These are phyloP conservation scores for Prunella himalayana DNA, from an alignment of 2,113 vertebrate species.

Conservation along the genomic window DNA sequence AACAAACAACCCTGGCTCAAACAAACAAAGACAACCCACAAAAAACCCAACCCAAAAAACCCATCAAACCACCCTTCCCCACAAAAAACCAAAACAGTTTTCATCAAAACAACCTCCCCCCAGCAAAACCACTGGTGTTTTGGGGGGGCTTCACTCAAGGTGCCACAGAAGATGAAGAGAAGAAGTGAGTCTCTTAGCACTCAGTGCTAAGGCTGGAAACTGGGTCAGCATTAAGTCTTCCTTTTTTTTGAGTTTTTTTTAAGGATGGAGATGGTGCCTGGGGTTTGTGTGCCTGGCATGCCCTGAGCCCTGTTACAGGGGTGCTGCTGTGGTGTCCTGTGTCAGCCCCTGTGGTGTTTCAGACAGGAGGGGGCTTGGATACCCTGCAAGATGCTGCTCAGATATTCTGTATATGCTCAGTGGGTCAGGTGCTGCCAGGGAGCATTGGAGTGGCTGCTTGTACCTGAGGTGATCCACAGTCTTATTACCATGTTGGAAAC, in stretches of 20 bases:
- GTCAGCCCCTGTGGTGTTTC: not conserved
- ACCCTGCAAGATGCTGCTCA: not conserved
- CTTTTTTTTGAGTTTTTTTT: no score
- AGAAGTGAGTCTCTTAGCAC: not conserved
- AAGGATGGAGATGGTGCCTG: not conserved
- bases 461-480: not conserved
- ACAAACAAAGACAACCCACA: not conserved
- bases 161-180: not conserved
- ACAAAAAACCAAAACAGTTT: not conserved
- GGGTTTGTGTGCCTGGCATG: not conserved
- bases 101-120: not conserved
- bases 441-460: accelerated
- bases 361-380: not conserved
- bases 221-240: accelerated
- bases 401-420: not conserved
- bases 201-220: not conserved
- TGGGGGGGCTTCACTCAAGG: not conserved
- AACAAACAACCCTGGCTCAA: accelerated
- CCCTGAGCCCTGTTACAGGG: not conserved
- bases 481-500: not conserved
- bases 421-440: not conserved
- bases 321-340: not conserved
- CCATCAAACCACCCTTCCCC: not conserved
- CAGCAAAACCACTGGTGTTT: not conserved
- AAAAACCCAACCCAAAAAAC: not conserved